Base-by-base conservation (phyloP, 92 coral and sea anemone species). In the Parazoanthus darwini region DNA sequence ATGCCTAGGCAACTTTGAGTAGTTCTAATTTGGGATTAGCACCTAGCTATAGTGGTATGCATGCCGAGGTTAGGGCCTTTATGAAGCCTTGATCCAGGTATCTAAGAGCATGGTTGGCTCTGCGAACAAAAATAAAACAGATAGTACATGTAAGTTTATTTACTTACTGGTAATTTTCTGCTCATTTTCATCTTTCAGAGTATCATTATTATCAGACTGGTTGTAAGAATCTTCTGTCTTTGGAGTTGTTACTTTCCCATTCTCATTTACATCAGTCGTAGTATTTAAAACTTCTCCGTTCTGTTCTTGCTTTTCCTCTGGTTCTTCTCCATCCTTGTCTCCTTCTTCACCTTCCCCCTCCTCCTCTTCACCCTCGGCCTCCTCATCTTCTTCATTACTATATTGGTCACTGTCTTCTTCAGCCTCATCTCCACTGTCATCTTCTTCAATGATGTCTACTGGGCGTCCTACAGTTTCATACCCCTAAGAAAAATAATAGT, bases 281-380 rank as follows among this genome's bases (percentile, higher is more conserved):
- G 82, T 14, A 44, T n/a, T 79, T 25, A 8, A 10, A 36, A 79
- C 82, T 29, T 84, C 87, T 71, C 87, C 87, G 70, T 84, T 84
- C 42, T 71, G 79, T 71, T 70, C 87, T 70, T 84, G 87, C 16
- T 84, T 50, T 68, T 1, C 29, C 29, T 44, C 23, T 22, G 48
- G 65, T 71, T 84, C 68, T 68, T 44, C 51, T 20, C 43, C 87
- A 15, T 25, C 85, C 33, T 84, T 10, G 20, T 80, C 63, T 1
- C n/a, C 76, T 44, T 81, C 50, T 39, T 36, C 33, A 82, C 74
- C n/a, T 3, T 82, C 58, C 46, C 65, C 75, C 33, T 13, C 36
- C 59, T 35, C 78, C 78, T 74, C 78, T n/a, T 37, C 79, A 3
- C 42, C 78, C 68, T 36, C 65, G 2, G 25, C 79, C 16, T 71